Base-by-base conservation (phyloP, 2,797 vertebrate genomes). In the Syngnathus acus region DNA sequence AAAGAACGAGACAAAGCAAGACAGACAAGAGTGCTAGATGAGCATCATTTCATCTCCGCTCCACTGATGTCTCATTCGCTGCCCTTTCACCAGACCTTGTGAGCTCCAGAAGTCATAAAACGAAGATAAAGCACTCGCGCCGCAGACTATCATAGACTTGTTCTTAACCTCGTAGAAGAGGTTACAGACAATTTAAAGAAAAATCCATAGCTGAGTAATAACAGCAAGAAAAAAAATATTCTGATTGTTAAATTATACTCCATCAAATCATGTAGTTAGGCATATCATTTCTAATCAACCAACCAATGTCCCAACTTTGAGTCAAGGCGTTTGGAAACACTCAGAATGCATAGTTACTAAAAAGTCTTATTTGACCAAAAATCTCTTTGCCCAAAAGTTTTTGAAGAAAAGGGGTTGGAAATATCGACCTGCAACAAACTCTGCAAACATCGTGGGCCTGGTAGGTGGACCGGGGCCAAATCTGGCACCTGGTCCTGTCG, bases 21-120 rank as follows among this genome's bases (percentile, higher is more conserved):
- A 50, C 65, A 59, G 71, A 69, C 64, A 72, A 68, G 65, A 64
- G 32, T 32, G 32, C 32, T 32, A 32, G 32, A 32, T 32, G 32
- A 32, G 47, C 59, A 63, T 72, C 66, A 65, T 42, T 67, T 65
- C 72, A 62, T 65, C 47, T n/a, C 1, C 32, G 54, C 43, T 73
- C 38, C 55, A 57, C 48, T 68, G 61, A 76, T 70, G 69, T 76
- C 78, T 78, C 78, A 71, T 66, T 78, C 71, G 68, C 51, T 71
- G 78, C 68, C 70, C 68, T 59, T 54, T 62, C 13, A 42, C 61
- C 63, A 68, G 53, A 72, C 73, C 76, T 64, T 7, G 16, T 45
- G 66, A 72, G 67, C 70, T 72, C 66, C 54, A 55, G 68, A 66
- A 53, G 53, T 65, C 77, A 69, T 78, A 75, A 86, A 85, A 72